Conservation (phyloP, 2,113 vertebrate species). For the Dipodomys spectabilis region DNA sequence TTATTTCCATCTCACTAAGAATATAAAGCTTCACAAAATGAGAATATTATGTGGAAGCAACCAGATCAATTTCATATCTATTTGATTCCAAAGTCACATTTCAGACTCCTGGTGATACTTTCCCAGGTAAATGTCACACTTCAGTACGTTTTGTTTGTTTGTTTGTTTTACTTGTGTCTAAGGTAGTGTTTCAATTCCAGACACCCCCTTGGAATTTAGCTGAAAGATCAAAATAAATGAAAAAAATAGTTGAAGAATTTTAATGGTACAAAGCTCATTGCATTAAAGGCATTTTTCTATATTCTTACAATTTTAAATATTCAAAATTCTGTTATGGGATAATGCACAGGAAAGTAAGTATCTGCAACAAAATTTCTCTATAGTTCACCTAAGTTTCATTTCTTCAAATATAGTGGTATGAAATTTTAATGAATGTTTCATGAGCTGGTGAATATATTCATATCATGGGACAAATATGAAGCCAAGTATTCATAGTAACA, state of each 20-base stretch:
- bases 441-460: too few relatives aligned
- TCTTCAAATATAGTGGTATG: too few relatives aligned
- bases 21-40: not conserved
- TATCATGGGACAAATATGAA: too few relatives aligned
- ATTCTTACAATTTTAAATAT: too few relatives aligned
- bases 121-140: not conserved
- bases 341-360: too few relatives aligned
- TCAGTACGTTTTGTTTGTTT: not conserved
- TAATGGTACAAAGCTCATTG: not conserved
- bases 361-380: too few relatives aligned
- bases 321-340: too few relatives aligned
- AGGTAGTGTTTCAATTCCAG: not conserved
- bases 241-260: not conserved
- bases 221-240: not conserved
- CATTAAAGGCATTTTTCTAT: too few relatives aligned
- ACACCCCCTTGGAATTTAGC: not conserved
- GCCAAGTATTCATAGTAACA: not conserved
- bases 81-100: not conserved
- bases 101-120: not conserved
- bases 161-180: not conserved
- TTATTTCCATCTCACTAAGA: not conserved
- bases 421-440: too few relatives aligned
- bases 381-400: too few relatives aligned
- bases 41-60: not conserved
- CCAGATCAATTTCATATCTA: not conserved